Evolutionary conservation across 2,888 invertebrate species (phyloP).

Genomic region (Xestobium rufovillosum): DNA sequence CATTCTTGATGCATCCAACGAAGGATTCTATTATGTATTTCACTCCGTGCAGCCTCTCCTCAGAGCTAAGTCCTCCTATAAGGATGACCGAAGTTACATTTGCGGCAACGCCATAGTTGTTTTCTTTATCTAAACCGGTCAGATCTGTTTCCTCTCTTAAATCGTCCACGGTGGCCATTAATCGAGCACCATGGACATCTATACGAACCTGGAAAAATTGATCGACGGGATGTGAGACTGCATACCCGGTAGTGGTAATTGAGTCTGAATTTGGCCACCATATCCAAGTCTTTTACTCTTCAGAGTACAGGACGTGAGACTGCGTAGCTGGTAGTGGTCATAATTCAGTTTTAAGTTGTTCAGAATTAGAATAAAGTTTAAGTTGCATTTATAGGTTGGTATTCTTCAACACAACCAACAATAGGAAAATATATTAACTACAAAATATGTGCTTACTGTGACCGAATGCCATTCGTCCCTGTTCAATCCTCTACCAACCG

Average conservation of each 20-base stretch:
- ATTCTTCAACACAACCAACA: no score
- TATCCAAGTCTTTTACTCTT: no score
- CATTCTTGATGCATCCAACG: constrained; percentile 84
- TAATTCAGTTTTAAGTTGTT: no score
- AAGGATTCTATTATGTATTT: constrained; percentile 91
- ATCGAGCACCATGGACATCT: constrained; percentile 76
- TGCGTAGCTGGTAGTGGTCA: no score
- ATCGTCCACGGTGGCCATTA: constrained; percentile 81
- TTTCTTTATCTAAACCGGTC: constrained; percentile 74
- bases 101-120: constrained; percentile 79
- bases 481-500: constrained; percentile 81
- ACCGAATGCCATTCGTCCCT: constrained; percentile 88
- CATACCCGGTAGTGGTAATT: no score
- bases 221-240: no score
- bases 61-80: constrained; percentile 85
- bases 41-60: constrained; percentile 80
- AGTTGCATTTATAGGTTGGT: no score
- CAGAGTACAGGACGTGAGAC: no score
- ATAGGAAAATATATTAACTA: constrained; percentile 1
- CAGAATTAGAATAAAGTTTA: no score
- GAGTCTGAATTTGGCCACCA: no score
- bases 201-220: constrained; percentile 55
- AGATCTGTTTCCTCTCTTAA: constrained; percentile 73
- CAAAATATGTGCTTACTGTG: constrained; percentile 48
- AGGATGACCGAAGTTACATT: constrained; percentile 82